phyloP scores from a whole-genome alignment of 1,140 invertebrate genomes.

The Oncopeltus fasciatus region DNA sequence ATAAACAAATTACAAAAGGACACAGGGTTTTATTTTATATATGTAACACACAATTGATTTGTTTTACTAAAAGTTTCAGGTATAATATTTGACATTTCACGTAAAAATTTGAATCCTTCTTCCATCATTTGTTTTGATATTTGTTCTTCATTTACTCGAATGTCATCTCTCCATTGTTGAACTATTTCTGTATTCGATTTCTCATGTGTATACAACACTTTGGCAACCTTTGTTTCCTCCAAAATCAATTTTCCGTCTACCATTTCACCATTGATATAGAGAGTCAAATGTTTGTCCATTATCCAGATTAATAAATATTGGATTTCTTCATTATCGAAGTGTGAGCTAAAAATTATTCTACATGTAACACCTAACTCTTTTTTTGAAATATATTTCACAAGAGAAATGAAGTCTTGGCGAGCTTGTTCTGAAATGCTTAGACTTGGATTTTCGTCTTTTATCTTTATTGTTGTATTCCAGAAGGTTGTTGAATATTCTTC shows the following conservation, averaged over 20 bases:
- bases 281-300: background rate
- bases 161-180: background rate
- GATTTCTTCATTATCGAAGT: background rate
- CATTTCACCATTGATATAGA: background rate
- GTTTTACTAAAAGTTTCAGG: background rate
- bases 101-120: background rate
- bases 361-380: background rate
- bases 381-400: background rate
- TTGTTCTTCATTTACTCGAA: background rate
- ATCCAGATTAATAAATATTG: conserved; percentile 4
- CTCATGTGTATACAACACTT: background rate
- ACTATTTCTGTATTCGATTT: background rate
- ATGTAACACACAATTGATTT: background rate
- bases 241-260: background rate
- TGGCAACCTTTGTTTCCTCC: background rate
- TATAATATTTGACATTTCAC: background rate
- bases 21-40: background rate
- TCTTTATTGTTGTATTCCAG: too few species aligned
- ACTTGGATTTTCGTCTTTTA: too few species aligned
- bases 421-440: too few species aligned
- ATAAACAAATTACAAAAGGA: background rate
- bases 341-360: background rate
- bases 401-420: background rate
- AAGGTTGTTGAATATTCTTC: too few species aligned
- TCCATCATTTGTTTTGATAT: conserved; percentile 1